A percentile compares a stretch with the other conserved stretches of the same genome.
Conservation (phyloP, 2,797 vertebrate species). For the Poliocrania exsul region DNA sequence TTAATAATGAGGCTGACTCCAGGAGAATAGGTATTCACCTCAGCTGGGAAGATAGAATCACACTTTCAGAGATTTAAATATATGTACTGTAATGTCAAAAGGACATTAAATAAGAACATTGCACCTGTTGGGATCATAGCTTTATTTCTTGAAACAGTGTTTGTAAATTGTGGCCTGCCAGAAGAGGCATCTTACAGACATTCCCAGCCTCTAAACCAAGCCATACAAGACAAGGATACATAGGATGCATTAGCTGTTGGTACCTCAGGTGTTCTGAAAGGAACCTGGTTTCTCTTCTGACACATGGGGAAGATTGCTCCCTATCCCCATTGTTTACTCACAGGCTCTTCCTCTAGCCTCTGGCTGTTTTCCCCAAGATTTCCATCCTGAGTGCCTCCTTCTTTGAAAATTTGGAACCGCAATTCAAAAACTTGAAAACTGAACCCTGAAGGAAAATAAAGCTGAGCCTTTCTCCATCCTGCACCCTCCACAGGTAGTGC, state of each 20-base stretch:
- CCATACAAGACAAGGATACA: accelerated
- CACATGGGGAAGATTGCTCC: neutral
- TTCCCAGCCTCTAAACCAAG: neutral
- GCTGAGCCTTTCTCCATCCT: neutral
- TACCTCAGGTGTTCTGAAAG: neutral
- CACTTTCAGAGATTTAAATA: constrained; percentile 35
- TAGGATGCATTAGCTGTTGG: neutral
- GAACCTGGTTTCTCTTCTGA: neutral
- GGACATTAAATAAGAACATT: constrained; percentile 7
- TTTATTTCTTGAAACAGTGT: neutral
- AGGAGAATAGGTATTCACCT: constrained; percentile 2
- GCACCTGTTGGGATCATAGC: neutral
- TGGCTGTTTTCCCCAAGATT: neutral
- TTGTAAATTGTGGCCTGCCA: neutral
- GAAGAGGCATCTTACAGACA: neutral
- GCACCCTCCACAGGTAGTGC: neutral
- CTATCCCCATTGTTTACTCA: neutral
- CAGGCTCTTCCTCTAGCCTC: neutral
- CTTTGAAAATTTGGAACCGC: neutral
- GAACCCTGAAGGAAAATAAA: neutral
- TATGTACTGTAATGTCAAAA: constrained; percentile 13
- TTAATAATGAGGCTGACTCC: constrained; percentile 43
- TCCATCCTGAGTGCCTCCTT: neutral
- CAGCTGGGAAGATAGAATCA: neutral
- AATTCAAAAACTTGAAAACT: neutral